Base-by-base conservation (phyloP, 2,888 invertebrate genomes). In the Cephus runcator region DNA sequence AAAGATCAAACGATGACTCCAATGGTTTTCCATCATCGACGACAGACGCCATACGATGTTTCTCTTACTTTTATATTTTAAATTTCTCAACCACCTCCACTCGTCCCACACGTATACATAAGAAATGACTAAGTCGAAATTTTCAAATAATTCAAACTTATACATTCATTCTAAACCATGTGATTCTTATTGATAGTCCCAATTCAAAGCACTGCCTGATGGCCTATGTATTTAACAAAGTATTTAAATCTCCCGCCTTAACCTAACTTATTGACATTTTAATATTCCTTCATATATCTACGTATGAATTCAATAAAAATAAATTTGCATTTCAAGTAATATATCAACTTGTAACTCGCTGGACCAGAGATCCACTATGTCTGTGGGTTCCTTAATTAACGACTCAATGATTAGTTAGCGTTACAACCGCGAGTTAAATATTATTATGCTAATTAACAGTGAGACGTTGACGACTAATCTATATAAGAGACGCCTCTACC, bases 371-470 rank as follows among this genome's bases (percentile, higher is more conserved):
- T 56, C 6, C 40, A 23, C 40, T 56, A 23, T 56, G 2, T 15
- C 23, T 56, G 40, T 23, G 23, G 23, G 15, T 23, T 4, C 1
- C 84, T 87, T 87, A 87, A 87, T 87, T 87, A 87, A 87, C 85
- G 83, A 77, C 76, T 81, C 83, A 81, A 85, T 87, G 85, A 87
- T 87, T 87, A 87, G 85, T 87, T 86, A 84, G 83, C 85, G 83
- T 78, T 86, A 85, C 85, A 86, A 85, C 85, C 82, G 83, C 85
- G 83, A 85, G 86, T 87, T 87, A 87, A 86, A 87, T 87, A 87
- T 87, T 87, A 87, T 87, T 87, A 87, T 87, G 87, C 87, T 87
- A 87, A 87, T 87, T 86, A 86, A 84, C 83, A 81, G 80, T 83
- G 81, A 80, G 87, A 87, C 87, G 85, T 87, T 87, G 87, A 87